A percentile compares a stretch with the other conserved stretches of the same genome.
phyloP scores from a whole-genome alignment of 2,888 invertebrate species.

The Perizoma affinitatum region DNA sequence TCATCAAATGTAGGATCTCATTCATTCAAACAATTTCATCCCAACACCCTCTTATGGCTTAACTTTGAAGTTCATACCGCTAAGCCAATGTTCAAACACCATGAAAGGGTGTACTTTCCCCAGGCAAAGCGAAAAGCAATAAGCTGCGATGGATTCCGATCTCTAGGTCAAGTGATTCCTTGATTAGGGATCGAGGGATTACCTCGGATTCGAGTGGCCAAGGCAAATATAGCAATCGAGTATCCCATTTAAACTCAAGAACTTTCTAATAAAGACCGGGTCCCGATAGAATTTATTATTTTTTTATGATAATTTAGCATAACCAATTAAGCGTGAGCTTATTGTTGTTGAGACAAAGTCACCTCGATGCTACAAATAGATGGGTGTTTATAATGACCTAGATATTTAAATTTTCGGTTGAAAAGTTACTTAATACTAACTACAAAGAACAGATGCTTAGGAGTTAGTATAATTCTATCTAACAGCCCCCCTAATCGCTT shows the following conservation, averaged over 20 bases:
- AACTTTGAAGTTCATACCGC: conserved; percentile 24
- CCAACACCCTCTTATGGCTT: conserved; percentile 18
- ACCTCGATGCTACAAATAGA: too few species aligned
- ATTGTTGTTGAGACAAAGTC: background rate
- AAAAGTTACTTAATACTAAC: too few species aligned
- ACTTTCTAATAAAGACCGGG: conserved; percentile 29
- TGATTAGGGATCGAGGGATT: conserved; percentile 42
- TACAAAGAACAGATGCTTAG: conserved; percentile 31
- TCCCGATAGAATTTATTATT: conserved; percentile 34
- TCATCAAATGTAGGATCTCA: conserved; percentile 11
- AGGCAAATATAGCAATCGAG: conserved; percentile 35
- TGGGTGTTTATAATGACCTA: too few species aligned
- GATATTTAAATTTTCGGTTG: too few species aligned
- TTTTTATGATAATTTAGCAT: conserved; percentile 25
- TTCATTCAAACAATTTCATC: conserved; percentile 22
- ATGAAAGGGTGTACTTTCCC: conserved; percentile 22
- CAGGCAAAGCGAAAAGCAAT: conserved; percentile 36
- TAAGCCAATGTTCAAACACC: conserved; percentile 19
- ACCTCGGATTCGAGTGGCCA: conserved; percentile 36
- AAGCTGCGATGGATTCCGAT: conserved; percentile 36
- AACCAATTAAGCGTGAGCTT: conserved; percentile 10
- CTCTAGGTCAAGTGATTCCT: conserved; percentile 40
- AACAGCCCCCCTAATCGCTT: conserved; percentile 36
- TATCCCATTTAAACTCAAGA: conserved; percentile 32
- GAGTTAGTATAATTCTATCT: conserved; percentile 30